A percentile compares a stretch with the other conserved stretches of the same genome.
phyloP scores from a whole-genome alignment of 2,113 vertebrate genomes.

The Psilopogon haemacephalus region DNA sequence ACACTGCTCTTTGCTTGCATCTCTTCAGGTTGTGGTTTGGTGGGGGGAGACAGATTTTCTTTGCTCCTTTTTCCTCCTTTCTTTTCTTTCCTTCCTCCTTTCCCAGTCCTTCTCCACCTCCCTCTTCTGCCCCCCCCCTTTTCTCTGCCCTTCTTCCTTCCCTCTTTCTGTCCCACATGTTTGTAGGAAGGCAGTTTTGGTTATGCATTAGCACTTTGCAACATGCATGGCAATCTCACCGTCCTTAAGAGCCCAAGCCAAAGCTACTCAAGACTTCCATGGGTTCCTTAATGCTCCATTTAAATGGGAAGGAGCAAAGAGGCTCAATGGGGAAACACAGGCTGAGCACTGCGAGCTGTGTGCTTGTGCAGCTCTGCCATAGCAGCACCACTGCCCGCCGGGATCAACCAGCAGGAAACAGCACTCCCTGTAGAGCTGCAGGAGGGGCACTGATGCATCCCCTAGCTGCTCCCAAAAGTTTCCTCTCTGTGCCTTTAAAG shows the following conservation, averaged over 20 bases:
- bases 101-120: too few species aligned
- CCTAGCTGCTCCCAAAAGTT: neutral
- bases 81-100: too few species aligned
- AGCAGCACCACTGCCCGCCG: neutral
- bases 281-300: neutral
- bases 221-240: neutral
- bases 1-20: too few species aligned
- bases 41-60: too few species aligned
- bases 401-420: neutral
- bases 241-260: neutral
- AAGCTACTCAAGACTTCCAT: neutral
- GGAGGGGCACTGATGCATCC: fast-evolving
- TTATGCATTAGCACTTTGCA: neutral
- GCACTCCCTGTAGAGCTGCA: fast-evolving
- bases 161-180: too few species aligned
- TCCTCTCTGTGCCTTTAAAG: fast-evolving
- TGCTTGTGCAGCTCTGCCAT: neutral
- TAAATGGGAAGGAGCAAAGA: neutral
- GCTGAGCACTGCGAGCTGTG: fast-evolving
- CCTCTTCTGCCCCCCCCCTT: too few species aligned
- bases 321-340: fast-evolving
- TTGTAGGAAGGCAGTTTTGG: too few species aligned
- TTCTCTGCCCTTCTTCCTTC: too few species aligned
- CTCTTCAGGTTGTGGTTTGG: neutral
- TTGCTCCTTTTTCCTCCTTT: too few species aligned